Evolutionary conservation across 2,113 vertebrate species (phyloP), one percentile per base, ranked within the genome.

Genomic region (Hiodon alosoides): DNA sequence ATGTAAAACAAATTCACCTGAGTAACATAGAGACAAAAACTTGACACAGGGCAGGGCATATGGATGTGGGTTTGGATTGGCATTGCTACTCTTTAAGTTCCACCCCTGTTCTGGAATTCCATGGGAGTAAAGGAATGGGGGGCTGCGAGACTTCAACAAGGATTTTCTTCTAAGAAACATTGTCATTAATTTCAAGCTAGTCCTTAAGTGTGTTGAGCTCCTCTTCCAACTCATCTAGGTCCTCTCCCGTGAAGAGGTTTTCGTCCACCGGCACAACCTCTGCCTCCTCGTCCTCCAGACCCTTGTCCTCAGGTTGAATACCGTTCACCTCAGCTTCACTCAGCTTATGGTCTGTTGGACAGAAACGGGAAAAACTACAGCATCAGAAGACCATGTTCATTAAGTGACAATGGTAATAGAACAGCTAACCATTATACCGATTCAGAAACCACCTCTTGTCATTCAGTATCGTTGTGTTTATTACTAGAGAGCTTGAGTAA

Each of bases 161-260:
- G 47, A 79, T 79, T 54, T 76, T 58, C 31, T 74, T 53, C 62
- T 68, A 62, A 69, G 52, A 67, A 80, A 76, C 77, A 71, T 75
- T 54, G 60, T 74, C 31, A 31, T 31, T 31, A 0, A 31, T 31
- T 31, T 31, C 31, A 31, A 31, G 31, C 31, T 31, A 31, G 2
- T 31, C 31, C 31, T 31, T 31, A 31, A 99, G 92, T 81, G 94
- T 94, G 90, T 96, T 96, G 59, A 99, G 89, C 82, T 98, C 97
- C 86, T 99, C 97, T 82, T 98, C 97, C 77, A 99, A 90, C 83
- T 98, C 97, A 75, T 98, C 97, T 84, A 99, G 88, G 85, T 99
- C 97, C 89, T 99, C 97, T 31, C 96, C 96, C 9, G 95, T 99
- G 79, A 99, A 99, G 71, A 99, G 93, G 82, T 99, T 99, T 88